phyloP scores from a whole-genome alignment of 2,797 vertebrate species.

The Lithobates sylvaticus region DNA sequence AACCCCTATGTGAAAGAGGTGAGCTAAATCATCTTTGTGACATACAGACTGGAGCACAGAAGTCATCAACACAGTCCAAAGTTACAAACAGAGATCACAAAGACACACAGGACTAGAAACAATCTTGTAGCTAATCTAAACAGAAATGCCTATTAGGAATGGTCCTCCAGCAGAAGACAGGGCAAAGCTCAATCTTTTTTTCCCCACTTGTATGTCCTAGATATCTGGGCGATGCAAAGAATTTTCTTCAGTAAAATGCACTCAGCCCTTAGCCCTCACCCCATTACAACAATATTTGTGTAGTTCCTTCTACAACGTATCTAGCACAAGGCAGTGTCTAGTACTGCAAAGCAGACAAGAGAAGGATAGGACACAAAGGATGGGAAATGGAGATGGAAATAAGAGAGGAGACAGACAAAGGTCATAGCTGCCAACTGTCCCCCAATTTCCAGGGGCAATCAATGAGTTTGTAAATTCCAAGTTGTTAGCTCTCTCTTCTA shows the following conservation, averaged over 20 bases:
- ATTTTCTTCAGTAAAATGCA: background rate
- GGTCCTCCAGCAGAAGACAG: background rate
- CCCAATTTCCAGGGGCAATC: background rate
- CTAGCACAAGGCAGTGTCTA: background rate
- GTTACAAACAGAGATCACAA: constrained; percentile 27
- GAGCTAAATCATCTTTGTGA: background rate
- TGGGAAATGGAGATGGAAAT: background rate
- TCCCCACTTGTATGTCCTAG: background rate
- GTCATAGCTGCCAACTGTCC: background rate
- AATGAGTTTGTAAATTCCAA: background rate
- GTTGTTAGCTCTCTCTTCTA: background rate
- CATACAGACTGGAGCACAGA: background rate
- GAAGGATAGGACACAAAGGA: background rate
- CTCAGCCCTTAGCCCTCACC: background rate
- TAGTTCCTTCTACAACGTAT: background rate
- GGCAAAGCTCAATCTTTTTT: background rate
- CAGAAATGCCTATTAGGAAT: background rate
- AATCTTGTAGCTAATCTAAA: background rate
- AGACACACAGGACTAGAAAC: constrained; percentile 21
- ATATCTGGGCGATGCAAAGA: background rate
- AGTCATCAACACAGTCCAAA: constrained; percentile 7
- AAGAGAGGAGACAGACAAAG: background rate
- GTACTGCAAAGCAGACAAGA: background rate
- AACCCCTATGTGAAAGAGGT: background rate
- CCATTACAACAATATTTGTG: background rate